A percentile compares a stretch with the other conserved stretches of the same genome.
phyloP scores from a whole-genome alignment of 2,797 vertebrate species.

The Erpetoichthys calabaricus region DNA sequence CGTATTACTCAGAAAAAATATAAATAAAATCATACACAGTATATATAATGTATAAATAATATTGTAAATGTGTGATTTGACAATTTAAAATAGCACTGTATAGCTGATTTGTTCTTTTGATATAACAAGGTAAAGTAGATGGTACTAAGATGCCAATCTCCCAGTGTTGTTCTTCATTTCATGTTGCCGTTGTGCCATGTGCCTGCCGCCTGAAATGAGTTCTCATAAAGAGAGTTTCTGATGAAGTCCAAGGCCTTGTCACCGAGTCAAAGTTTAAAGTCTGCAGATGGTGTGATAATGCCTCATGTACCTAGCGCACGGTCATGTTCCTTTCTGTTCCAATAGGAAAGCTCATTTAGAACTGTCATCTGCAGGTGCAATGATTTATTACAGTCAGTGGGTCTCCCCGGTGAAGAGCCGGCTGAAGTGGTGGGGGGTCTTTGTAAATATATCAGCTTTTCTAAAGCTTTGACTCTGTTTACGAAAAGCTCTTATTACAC shows the following conservation, averaged over 20 bases:
- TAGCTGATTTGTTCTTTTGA: no score
- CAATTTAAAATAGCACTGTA: no score
- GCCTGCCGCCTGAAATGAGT: no score
- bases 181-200: no score
- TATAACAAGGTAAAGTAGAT: no score
- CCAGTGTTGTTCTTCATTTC: no score
- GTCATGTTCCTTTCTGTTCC: slow-evolving; percentile 69
- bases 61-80: no score
- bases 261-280: slow-evolving; percentile 43
- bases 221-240: slow-evolving; percentile 11
- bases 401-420: slow-evolving; percentile 22
- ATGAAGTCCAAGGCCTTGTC: slow-evolving; percentile 31
- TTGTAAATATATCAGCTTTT: slow-evolving; percentile 13
- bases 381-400: slow-evolving; percentile 66
- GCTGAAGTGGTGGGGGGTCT: slow-evolving; percentile 20
- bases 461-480: background rate
- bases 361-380: slow-evolving; percentile 57
- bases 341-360: slow-evolving; percentile 72
- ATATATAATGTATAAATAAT: no score
- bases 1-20: no score
- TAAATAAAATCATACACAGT: no score
- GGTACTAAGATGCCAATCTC: no score
- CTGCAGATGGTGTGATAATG: slow-evolving; percentile 56
- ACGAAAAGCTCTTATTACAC: no score
- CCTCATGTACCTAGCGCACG: slow-evolving; percentile 56